phyloP scores from a whole-genome alignment of 1,140 invertebrate genomes.

The Orchesella cincta region DNA sequence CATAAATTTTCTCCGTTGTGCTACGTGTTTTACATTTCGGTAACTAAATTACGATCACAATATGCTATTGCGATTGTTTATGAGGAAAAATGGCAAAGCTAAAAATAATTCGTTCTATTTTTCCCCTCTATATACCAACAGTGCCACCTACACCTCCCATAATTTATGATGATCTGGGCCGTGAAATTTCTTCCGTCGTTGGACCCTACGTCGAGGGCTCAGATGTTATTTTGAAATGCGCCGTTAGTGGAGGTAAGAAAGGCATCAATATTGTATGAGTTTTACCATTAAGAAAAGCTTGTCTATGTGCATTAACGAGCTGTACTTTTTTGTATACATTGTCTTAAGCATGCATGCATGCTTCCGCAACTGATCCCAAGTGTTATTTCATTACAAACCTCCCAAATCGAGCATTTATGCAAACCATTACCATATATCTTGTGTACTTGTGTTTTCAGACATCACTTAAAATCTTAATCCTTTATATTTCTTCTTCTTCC shows the following conservation, averaged over 20 bases:
- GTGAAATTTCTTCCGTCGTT: conserved; percentile 53
- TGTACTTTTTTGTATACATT: neutral
- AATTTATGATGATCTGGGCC: conserved; percentile 55
- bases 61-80: neutral
- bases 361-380: conserved; percentile 6
- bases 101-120: neutral
- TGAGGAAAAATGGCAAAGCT: neutral
- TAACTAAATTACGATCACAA: neutral
- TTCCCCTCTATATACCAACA: conserved; percentile 30
- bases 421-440: conserved; percentile 13
- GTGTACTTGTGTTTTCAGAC: neutral
- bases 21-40: neutral
- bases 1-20: neutral
- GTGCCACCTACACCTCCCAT: conserved; percentile 51
- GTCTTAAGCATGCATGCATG: neutral
- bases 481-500: neutral
- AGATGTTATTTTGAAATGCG: conserved; percentile 55
- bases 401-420: conserved; percentile 23
- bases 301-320: neutral
- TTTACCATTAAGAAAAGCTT: neutral
- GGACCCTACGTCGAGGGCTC: conserved; percentile 58
- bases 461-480: neutral
- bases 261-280: conserved; percentile 2
- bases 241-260: conserved; percentile 56
- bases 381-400: conserved; percentile 21